phyloP scores from a whole-genome alignment of 2,797 vertebrate genomes.

The Tapera naevia region DNA sequence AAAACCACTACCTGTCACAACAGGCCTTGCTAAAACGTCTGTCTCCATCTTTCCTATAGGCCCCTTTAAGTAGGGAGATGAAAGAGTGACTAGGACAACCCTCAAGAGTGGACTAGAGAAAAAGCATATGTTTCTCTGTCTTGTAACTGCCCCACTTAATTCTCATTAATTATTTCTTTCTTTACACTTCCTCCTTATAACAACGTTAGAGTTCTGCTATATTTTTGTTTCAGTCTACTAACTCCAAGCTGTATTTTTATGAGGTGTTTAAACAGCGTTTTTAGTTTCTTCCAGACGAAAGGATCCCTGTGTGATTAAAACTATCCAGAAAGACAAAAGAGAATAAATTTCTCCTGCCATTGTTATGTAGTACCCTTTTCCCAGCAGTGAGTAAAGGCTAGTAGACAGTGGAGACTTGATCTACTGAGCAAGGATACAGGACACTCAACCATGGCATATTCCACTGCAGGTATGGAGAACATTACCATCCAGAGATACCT shows the following conservation, averaged over 20 bases:
- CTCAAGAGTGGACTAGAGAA: not conserved
- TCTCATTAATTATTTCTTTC: not conserved
- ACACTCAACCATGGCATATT: not conserved
- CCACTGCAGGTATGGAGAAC: not conserved
- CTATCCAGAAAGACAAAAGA: not conserved
- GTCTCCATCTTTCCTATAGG: no score
- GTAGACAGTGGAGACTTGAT: not conserved
- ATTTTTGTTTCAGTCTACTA: not conserved
- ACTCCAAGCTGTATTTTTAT: not conserved
- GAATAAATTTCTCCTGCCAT: not conserved
- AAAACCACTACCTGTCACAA: no score
- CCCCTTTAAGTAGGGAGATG: not conserved
- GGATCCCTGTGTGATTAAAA: not conserved
- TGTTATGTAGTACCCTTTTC: rapidly evolving
- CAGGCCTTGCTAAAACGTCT: no score
- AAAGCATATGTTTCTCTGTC: not conserved
- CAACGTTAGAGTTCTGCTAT: not conserved
- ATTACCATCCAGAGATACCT: not conserved
- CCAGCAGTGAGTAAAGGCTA: not conserved
- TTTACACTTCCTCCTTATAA: not conserved
- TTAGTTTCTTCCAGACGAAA: not conserved
- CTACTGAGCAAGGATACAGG: not conserved
- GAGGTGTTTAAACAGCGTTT: not conserved
- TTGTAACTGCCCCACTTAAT: not conserved
- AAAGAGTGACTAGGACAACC: not conserved